Conservation (phyloP, 2,113 vertebrate genomes). For the Carassius auratus region DNA sequence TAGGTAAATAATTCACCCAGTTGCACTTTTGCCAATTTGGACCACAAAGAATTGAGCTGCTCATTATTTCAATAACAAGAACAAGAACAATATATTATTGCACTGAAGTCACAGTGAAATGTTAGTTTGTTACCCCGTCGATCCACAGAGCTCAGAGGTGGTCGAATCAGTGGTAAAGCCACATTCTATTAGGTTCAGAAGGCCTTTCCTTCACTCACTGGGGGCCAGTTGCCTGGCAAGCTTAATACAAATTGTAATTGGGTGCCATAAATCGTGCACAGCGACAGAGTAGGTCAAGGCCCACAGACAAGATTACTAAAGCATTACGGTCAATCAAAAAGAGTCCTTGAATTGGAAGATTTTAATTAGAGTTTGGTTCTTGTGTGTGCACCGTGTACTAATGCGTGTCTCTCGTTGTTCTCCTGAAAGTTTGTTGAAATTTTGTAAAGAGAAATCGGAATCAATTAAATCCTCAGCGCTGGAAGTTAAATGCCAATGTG, state of each 20-base stretch:
- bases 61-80: conserved; percentile 4
- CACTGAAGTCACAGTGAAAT: conserved; percentile 22
- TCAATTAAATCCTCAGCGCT: conserved; percentile 55
- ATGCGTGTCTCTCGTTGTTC: conserved; percentile 28
- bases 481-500: conserved; percentile 39
- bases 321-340: conserved; percentile 64
- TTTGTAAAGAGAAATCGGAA: conserved; percentile 67
- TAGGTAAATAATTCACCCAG: background rate
- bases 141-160: conserved; percentile 11
- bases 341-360: conserved; percentile 60
- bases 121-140: conserved; percentile 28
- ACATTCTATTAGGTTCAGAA: conserved; percentile 46
- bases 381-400: conserved; percentile 36
- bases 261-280: conserved; percentile 32
- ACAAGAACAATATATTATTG: background rate
- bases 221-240: no score
- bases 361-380: conserved; percentile 61
- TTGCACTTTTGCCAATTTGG: background rate
- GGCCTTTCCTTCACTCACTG: conserved; percentile 34
- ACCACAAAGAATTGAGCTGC: background rate
- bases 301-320: conserved; percentile 73
- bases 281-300: conserved; percentile 74
- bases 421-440: conserved; percentile 63
- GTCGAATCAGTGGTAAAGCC: conserved; percentile 39
- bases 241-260: no score